phyloP scores from a whole-genome alignment of 2,797 vertebrate species.

The Chelidonichthys spinosus region DNA sequence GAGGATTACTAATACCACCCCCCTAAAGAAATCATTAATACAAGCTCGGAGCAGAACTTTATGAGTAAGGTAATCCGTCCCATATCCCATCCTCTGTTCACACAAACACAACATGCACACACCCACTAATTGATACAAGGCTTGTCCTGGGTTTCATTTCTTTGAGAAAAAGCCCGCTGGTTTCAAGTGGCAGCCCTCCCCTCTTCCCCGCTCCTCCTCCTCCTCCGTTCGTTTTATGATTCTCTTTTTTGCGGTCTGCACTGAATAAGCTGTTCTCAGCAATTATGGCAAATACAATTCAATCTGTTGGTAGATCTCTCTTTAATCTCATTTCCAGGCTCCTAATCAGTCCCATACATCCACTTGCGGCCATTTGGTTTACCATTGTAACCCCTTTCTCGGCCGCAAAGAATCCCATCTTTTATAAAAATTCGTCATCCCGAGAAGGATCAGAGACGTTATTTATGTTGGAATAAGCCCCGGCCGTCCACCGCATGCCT shows the following conservation, averaged over 20 bases:
- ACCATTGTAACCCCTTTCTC: conserved; percentile 64
- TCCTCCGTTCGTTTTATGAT: conserved; percentile 70
- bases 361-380: conserved; percentile 69
- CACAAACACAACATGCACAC: conserved; percentile 36
- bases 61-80: conserved; percentile 43
- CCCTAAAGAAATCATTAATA: conserved; percentile 5
- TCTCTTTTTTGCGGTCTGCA: conserved; percentile 76
- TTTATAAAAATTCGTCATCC: conserved; percentile 76
- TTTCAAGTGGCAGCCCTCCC: conserved; percentile 66
- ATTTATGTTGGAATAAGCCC: conserved; percentile 66
- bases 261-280: conserved; percentile 86
- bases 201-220: conserved; percentile 14
- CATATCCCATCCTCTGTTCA: conserved; percentile 41
- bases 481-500: conserved; percentile 58
- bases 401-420: conserved; percentile 66
- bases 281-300: conserved; percentile 81
- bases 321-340: conserved; percentile 84
- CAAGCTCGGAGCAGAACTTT: conserved; percentile 14
- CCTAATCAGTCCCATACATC: conserved; percentile 82
- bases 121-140: conserved; percentile 75
- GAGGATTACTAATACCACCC: conserved; percentile 15
- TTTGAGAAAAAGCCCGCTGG: conserved; percentile 57
- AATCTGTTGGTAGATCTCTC: conserved; percentile 79
- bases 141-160: conserved; percentile 72
- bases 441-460: conserved; percentile 72